Evolutionary conservation across 2,888 invertebrate species (phyloP).

Genomic region (Bhutanitis thaidina): DNA sequence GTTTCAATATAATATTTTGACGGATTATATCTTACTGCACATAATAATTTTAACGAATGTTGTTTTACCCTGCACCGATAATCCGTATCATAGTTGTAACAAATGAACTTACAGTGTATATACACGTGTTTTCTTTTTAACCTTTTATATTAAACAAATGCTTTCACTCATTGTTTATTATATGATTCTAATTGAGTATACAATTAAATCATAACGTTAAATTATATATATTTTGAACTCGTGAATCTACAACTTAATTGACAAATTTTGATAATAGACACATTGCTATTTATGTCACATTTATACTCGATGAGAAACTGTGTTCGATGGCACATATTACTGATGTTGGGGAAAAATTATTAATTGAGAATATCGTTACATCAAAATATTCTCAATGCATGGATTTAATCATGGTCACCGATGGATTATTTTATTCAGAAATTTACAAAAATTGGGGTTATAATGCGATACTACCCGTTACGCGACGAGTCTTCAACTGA

Average conservation of each 20-base stretch:
- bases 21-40: no score
- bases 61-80: no score
- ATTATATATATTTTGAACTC: slow-evolving; percentile 27
- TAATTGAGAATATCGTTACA: slow-evolving; percentile 24
- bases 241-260: slow-evolving; percentile 27
- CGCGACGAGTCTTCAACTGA: slow-evolving; percentile 73
- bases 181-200: no score
- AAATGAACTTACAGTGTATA: no score
- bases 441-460: slow-evolving; percentile 57
- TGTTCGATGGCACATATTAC: slow-evolving; percentile 31
- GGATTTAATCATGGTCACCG: slow-evolving; percentile 47
- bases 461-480: slow-evolving; percentile 60
- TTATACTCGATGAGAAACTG: slow-evolving; percentile 53
- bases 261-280: slow-evolving; percentile 33
- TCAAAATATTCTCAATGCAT: slow-evolving; percentile 36
- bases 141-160: no score
- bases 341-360: slow-evolving; percentile 12
- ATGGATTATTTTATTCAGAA: slow-evolving; percentile 56
- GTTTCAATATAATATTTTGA: no score
- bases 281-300: slow-evolving; percentile 52
- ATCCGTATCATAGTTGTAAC: no score
- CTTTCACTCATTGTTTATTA: no score
- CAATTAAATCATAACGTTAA: neutral
- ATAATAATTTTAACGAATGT: no score
- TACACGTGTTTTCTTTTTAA: no score